Percentiles rank a stretch among this genome's conserved stretches.
Evolutionary conservation across 2,888 invertebrate species (phyloP).

Genomic region (Philhelius pedissequus): DNA sequence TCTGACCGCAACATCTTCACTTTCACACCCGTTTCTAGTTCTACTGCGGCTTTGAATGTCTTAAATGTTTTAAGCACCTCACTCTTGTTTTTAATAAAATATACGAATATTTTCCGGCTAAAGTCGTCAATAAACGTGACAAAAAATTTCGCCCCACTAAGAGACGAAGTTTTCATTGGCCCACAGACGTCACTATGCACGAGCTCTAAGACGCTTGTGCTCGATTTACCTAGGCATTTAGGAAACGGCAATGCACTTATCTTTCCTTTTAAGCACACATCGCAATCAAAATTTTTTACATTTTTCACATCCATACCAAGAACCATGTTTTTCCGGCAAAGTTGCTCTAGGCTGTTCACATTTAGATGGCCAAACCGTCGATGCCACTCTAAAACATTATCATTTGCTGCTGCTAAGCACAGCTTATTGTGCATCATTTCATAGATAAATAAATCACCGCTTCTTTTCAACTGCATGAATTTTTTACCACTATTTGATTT

Average conservation of each 20-base stretch:
- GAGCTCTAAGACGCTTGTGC: not conserved
- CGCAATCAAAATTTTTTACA: not conserved
- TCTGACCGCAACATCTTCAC: not conserved
- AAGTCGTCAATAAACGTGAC: not conserved
- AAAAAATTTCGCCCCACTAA: too few species aligned
- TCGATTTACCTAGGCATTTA: not conserved
- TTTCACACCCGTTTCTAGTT: not conserved
- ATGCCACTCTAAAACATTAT: not conserved
- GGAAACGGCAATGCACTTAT: constrained; percentile 19
- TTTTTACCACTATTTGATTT: too few species aligned
- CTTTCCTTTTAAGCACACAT: constrained; percentile 17
- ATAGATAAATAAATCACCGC: too few species aligned
- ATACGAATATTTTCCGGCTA: not conserved
- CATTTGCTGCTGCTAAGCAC: too few species aligned
- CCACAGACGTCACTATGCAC: not conserved
- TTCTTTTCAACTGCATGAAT: too few species aligned
- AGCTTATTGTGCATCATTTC: too few species aligned
- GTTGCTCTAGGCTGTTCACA: constrained; percentile 19
- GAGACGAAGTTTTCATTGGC: too few species aligned
- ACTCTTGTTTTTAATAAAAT: not conserved
- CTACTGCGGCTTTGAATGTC: not conserved
- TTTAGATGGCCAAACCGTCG: constrained; percentile 10
- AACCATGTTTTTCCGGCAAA: constrained; percentile 8
- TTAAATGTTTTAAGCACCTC: not conserved
- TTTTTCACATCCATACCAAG: not conserved